Evolutionary conservation across 2,797 vertebrate species (phyloP).

Genomic region (Thamnophis elegans): DNA sequence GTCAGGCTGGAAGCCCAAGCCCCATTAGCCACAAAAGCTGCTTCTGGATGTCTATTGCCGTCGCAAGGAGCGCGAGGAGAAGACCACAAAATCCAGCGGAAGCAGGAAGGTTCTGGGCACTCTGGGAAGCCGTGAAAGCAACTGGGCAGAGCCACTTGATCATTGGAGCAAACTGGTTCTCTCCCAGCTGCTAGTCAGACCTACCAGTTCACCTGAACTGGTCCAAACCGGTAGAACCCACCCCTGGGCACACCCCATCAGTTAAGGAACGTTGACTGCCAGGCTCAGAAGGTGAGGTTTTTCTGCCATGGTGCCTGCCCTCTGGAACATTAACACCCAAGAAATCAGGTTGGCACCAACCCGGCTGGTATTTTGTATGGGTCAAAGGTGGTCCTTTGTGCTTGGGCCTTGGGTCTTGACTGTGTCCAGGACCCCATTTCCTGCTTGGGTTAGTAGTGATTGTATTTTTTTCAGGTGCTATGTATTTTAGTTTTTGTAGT

Average conservation of each 20-base stretch:
- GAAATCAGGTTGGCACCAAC: not conserved
- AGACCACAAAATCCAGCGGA: too few species aligned
- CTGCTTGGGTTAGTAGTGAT: not conserved
- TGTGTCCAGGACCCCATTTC: not conserved
- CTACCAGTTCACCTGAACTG: too few species aligned
- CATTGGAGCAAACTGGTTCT: too few species aligned
- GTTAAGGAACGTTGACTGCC: not conserved
- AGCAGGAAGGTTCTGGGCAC: too few species aligned
- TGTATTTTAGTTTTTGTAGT: not conserved
- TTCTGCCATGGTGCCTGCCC: not conserved
- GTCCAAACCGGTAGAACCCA: too few species aligned
- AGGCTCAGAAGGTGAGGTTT: not conserved
- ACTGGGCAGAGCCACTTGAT: too few species aligned
- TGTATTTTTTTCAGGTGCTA: not conserved
- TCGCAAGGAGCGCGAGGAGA: too few species aligned
- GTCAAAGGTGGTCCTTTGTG: not conserved
- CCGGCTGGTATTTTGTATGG: not conserved
- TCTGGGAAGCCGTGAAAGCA: too few species aligned
- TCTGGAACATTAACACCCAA: not conserved
- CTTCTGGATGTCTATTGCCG: too few species aligned
- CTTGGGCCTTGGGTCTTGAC: not conserved
- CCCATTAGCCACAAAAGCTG: too few species aligned
- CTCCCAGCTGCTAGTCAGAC: too few species aligned
- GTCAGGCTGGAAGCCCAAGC: too few species aligned
- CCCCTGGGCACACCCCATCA: not conserved